A percentile compares a stretch with the other conserved stretches of the same genome.
Conservation (phyloP, 2,113 vertebrate genomes). For the Psammodynastes pulverulentus region DNA sequence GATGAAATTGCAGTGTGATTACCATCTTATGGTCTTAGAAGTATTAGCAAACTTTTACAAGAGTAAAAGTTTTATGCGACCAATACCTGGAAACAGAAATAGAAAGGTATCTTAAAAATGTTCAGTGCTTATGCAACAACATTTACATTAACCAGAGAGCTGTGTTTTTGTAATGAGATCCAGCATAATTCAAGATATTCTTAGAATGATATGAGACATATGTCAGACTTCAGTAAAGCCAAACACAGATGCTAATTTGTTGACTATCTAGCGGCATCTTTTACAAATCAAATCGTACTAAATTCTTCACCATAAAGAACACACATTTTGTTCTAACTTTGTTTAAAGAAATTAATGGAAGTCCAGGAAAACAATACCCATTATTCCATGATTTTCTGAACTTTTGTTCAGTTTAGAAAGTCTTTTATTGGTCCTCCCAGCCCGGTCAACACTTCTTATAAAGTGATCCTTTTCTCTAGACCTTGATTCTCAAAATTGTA, state of each 20-base stretch:
- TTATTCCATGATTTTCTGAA: background rate
- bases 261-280: background rate
- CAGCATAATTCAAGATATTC: background rate
- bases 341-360: background rate
- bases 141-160: background rate
- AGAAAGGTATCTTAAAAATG: background rate
- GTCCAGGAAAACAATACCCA: background rate
- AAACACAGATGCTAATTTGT: background rate
- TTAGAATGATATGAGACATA: background rate
- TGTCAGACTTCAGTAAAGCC: background rate
- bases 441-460: background rate
- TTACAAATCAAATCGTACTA: background rate
- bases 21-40: background rate
- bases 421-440: too few species aligned
- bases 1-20: slow-evolving; percentile 16
- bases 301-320: background rate
- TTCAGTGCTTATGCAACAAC: background rate
- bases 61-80: background rate
- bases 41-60: background rate
- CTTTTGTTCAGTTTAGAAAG: background rate
- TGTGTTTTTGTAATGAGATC: background rate
- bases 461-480: background rate
- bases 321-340: background rate
- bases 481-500: background rate
- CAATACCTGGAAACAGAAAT: background rate